Conservation (phyloP, 2,797 vertebrate genomes). For the Carapus acus region DNA sequence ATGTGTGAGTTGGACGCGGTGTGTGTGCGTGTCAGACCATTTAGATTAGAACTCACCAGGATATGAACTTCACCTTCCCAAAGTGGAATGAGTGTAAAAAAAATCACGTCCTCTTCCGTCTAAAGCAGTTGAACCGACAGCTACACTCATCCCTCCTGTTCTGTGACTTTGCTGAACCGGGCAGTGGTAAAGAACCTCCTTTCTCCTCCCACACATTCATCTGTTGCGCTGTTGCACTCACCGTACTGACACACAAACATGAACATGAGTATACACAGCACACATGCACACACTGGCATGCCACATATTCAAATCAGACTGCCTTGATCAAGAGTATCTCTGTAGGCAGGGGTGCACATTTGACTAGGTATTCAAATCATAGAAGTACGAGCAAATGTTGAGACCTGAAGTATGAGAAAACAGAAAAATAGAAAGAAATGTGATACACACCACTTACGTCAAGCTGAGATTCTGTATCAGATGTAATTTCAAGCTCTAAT, state of each 20-base stretch:
- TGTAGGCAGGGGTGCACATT: not conserved
- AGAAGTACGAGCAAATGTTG: not conserved
- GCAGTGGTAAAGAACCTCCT: not conserved
- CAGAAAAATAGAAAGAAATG: not conserved
- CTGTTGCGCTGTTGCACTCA: too few species aligned
- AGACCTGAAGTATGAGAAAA: too few species aligned
- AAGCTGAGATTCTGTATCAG: too few species aligned
- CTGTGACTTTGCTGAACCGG: slow-evolving; percentile 16
- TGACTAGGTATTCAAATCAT: not conserved
- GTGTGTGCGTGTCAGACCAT: too few species aligned
- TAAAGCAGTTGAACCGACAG: not conserved
- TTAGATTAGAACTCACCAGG: slow-evolving; percentile 1
- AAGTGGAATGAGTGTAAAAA: not conserved
- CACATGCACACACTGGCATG: slow-evolving; percentile 5
- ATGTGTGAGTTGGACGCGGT: too few species aligned
- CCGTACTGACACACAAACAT: not conserved
- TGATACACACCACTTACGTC: not conserved
- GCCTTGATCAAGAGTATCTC: not conserved
- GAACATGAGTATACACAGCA: slow-evolving; percentile 3
- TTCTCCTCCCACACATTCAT: not conserved
- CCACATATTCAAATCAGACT: not conserved
- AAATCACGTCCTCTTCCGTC: slow-evolving; percentile 6
- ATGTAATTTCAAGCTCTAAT: too few species aligned
- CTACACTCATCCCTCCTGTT: slow-evolving; percentile 26
- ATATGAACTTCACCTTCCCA: not conserved